Percentiles rank a stretch among this genome's conserved stretches.
Evolutionary conservation across 2,113 vertebrate species (phyloP).

Genomic region (Euleptes europaea): DNA sequence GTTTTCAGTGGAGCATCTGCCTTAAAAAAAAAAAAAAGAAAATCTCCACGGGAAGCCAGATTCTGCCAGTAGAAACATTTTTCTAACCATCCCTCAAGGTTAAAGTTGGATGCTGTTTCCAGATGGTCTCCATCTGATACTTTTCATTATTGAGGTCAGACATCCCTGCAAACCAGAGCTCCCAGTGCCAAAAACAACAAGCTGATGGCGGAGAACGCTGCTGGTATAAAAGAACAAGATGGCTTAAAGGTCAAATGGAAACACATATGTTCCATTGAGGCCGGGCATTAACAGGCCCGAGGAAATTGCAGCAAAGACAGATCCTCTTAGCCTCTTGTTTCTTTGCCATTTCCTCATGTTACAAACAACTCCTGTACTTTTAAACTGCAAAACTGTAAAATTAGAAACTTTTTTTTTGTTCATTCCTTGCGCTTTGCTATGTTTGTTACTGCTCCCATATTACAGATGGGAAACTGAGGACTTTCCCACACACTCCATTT

Average conservation of each 20-base stretch:
- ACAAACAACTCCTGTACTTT: too few species aligned
- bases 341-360: too few species aligned
- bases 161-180: slow-evolving; percentile 51
- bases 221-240: slow-evolving; percentile 62
- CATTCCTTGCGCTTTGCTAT: too few species aligned
- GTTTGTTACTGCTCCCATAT: not conserved
- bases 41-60: slow-evolving; percentile 39
- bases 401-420: too few species aligned
- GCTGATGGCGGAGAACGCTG: slow-evolving; percentile 61
- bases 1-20: slow-evolving; percentile 24
- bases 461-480: too few species aligned
- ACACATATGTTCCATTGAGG: slow-evolving; percentile 72
- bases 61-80: slow-evolving; percentile 59
- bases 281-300: slow-evolving; percentile 33
- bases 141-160: slow-evolving; percentile 72
- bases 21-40: not conserved
- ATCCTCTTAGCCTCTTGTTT: slow-evolving; percentile 38
- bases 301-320: slow-evolving; percentile 41
- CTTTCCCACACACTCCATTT: too few species aligned
- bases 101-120: slow-evolving; percentile 76
- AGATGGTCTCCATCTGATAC: slow-evolving; percentile 78
- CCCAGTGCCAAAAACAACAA: slow-evolving; percentile 77
- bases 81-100: slow-evolving; percentile 77
- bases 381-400: too few species aligned
- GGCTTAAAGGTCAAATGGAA: slow-evolving; percentile 73